Evolutionary conservation across 2,113 vertebrate genomes (phyloP).

Genomic region (Rhinolophus sinicus): DNA sequence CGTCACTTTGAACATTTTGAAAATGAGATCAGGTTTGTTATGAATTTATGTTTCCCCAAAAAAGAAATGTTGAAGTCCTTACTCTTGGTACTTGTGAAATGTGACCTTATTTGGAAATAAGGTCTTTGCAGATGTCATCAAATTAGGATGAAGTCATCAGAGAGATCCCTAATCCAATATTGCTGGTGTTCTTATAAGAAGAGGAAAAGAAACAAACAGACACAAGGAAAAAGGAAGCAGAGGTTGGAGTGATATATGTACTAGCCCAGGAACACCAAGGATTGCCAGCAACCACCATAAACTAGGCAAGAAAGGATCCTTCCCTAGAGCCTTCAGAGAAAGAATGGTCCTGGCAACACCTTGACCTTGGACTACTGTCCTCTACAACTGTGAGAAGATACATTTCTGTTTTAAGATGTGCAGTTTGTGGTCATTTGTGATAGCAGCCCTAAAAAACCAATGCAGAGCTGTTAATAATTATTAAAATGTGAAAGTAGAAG

Average conservation of each 20-base stretch:
- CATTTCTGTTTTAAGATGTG: neutral
- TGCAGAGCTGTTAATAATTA: neutral
- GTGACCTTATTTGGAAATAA: neutral
- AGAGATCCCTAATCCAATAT: neutral
- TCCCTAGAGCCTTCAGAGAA: neutral
- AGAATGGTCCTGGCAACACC: neutral
- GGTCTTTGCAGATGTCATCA: neutral
- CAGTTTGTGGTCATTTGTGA: neutral
- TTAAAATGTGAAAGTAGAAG: neutral
- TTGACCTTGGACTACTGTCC: neutral
- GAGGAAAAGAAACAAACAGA: neutral
- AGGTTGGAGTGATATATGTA: neutral
- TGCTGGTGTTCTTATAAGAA: neutral
- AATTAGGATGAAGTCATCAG: neutral
- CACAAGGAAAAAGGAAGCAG: neutral
- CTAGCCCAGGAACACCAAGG: neutral
- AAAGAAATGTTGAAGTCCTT: neutral
- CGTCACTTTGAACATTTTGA: neutral
- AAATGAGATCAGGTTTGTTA: neutral
- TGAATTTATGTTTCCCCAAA: neutral
- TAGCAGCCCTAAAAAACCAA: neutral
- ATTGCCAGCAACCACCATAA: neutral
- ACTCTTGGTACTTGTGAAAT: neutral
- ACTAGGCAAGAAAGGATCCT: neutral
- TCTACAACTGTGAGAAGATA: neutral